Conservation (phyloP, 2,888 invertebrate genomes). For the Fragum fragum region DNA sequence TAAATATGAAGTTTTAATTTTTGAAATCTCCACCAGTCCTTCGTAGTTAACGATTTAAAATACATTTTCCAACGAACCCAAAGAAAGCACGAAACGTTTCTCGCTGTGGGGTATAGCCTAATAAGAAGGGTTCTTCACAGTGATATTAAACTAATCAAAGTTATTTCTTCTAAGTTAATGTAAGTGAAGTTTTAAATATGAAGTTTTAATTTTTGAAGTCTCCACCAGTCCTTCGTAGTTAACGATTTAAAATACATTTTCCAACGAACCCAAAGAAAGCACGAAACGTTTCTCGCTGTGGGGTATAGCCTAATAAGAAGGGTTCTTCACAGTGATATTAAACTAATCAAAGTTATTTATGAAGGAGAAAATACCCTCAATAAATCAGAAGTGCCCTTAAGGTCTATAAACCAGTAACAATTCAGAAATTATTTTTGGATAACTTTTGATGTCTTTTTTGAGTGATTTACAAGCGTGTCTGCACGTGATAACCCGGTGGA, state of each 20-base stretch:
- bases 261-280: too few species aligned
- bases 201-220: too few species aligned
- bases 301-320: background rate
- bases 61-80: too few species aligned
- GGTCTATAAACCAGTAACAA: conserved; percentile 25
- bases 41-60: too few species aligned
- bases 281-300: conserved; percentile 26
- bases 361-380: conserved; percentile 24
- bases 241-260: too few species aligned
- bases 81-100: too few species aligned
- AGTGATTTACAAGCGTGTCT: conserved; percentile 21
- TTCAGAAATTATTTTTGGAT: conserved; percentile 28
- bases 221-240: too few species aligned
- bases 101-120: background rate
- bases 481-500: conserved; percentile 11
- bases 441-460: conserved; percentile 28
- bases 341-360: conserved; percentile 31
- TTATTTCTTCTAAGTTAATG: too few species aligned
- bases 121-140: background rate
- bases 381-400: conserved; percentile 29
- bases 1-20: too few species aligned
- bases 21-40: too few species aligned
- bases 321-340: background rate
- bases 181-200: too few species aligned
- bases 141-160: conserved; percentile 22